Evolutionary conservation across 2,113 vertebrate genomes (phyloP).

Genomic region (Eudorcas thomsonii): DNA sequence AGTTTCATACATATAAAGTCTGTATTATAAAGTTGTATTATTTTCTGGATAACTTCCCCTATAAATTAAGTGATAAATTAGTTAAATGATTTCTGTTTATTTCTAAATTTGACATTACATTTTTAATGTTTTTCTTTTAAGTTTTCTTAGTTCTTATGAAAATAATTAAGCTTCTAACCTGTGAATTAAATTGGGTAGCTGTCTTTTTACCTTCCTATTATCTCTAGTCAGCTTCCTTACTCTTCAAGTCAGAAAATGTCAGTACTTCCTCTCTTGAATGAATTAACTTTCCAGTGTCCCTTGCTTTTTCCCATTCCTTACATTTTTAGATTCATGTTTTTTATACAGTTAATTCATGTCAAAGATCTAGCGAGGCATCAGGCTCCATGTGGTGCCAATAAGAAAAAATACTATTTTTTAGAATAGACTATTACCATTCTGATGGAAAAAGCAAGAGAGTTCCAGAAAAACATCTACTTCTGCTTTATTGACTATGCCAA

Average conservation of each 20-base stretch:
- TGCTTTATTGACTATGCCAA: background rate
- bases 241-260: background rate
- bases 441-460: background rate
- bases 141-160: constrained; percentile 7
- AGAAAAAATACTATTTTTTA: background rate
- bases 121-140: background rate
- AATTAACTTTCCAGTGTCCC: background rate
- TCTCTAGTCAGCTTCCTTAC: background rate
- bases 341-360: background rate
- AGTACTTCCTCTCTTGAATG: background rate
- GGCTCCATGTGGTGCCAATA: background rate
- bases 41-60: background rate
- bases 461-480: background rate
- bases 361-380: background rate
- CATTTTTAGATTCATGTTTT: constrained; percentile 7
- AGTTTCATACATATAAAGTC: background rate
- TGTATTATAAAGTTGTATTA: background rate
- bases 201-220: background rate
- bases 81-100: constrained; percentile 20
- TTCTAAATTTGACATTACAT: background rate
- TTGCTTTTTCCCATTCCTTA: background rate
- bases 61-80: background rate
- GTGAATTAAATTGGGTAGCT: background rate
- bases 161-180: background rate
- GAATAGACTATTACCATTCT: background rate